Evolutionary conservation across 2,797 vertebrate genomes (phyloP).

Genomic region (Urophycis tenuis): DNA sequence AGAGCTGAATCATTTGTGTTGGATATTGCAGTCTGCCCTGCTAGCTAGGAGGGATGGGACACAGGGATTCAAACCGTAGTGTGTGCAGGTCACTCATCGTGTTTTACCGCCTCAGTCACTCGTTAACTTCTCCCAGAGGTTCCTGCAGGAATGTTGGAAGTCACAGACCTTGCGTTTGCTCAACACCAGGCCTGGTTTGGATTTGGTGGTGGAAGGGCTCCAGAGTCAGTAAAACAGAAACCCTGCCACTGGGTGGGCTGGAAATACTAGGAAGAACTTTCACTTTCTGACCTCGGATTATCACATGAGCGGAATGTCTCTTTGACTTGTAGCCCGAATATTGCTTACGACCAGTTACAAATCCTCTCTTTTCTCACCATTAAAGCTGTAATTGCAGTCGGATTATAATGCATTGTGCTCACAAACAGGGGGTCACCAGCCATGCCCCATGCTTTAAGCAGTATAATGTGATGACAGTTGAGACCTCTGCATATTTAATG

Average conservation of each 20-base stretch:
- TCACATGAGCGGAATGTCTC: background rate
- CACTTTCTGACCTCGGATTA: background rate
- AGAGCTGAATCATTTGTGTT: background rate
- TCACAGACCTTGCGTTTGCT: background rate
- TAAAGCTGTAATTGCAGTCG: background rate
- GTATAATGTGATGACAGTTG: background rate
- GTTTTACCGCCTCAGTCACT: background rate
- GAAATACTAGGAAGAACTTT: background rate
- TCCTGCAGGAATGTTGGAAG: background rate
- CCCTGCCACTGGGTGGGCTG: background rate
- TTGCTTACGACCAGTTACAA: background rate
- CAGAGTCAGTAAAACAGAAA: background rate
- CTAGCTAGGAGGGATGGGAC: background rate
- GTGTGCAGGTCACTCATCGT: background rate
- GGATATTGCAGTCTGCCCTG: background rate
- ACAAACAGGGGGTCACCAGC: background rate
- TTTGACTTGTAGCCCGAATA: background rate
- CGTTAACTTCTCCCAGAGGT: background rate
- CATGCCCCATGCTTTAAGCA: background rate
- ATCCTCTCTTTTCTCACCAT: background rate
- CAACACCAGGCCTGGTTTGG: background rate
- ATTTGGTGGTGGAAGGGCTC: background rate
- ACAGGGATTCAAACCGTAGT: background rate
- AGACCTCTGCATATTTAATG: slow-evolving; percentile 47
- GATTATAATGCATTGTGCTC: background rate